Conservation (phyloP, 1,140 invertebrate species). For the Oedothorax gibbosus region DNA sequence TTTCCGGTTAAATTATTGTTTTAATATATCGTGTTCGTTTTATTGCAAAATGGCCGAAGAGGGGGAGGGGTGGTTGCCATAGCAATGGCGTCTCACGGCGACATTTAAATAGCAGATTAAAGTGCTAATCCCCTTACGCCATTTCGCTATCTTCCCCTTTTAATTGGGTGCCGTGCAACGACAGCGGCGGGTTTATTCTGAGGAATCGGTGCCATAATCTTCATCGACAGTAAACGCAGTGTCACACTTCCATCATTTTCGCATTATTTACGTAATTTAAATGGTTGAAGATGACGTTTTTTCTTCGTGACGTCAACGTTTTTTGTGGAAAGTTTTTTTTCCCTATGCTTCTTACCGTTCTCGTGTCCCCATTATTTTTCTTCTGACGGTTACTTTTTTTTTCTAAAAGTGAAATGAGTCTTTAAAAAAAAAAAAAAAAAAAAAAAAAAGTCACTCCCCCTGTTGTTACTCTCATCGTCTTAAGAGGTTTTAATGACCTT, state of each 20-base stretch:
- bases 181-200: constrained; percentile 11
- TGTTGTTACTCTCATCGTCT: constrained; percentile 30
- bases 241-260: constrained; percentile 55
- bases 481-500: constrained; percentile 51
- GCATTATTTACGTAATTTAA: constrained; percentile 61
- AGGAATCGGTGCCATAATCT: constrained; percentile 39
- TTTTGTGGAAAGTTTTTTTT: not conserved
- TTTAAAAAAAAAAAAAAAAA: no score
- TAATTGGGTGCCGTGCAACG: constrained; percentile 44
- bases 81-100: constrained; percentile 54
- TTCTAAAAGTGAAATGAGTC: constrained; percentile 34
- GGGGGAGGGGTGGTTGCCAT: constrained; percentile 33
- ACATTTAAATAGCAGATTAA: constrained; percentile 62
- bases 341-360: not conserved
- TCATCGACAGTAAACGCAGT: constrained; percentile 36
- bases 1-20: constrained; percentile 61
- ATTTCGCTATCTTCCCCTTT: constrained; percentile 58
- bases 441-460: not conserved
- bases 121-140: constrained; percentile 59
- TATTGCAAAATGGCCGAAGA: no score
- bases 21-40: constrained; percentile 56
- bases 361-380: not conserved
- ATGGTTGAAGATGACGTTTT: constrained; percentile 13
- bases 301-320: not conserved
- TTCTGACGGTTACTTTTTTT: not conserved